Evolutionary conservation across 2,113 vertebrate genomes (phyloP), one percentile per base, ranked within the genome.

Genomic region (Perca schrenkii): DNA sequence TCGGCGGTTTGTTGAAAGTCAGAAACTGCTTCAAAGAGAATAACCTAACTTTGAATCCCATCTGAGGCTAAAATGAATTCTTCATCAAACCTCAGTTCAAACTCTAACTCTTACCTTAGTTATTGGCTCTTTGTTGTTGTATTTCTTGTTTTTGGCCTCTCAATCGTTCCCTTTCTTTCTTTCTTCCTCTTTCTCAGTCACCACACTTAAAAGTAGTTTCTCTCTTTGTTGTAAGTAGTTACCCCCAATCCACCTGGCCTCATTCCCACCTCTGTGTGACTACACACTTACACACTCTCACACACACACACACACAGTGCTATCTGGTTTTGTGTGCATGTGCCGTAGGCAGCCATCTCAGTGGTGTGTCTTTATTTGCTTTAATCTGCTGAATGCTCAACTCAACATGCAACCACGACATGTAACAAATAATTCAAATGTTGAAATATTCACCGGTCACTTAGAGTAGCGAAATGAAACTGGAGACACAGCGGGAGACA

Each of bases 41-140:
- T 74, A 80, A 88, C 89, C 54, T 74, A 75, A 88, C 74, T 58
- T 4, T 53, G 61, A 46, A 79, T 88, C 65, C 34, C 71, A 65
- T 84, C 72, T 71, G 50, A 40, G 61, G 81, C 22, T 43, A 34
- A 68, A 73, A 74, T 47, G 64, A 84, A 78, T 70, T 76, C 54
- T 82, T 78, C 63, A 79, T 67, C 80, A 72, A 80, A 85, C 34
- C 60, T 74, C 21, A 40, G 8, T 61, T 76, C 66, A 74, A 75
- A 64, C 64, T 67, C 64, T 67, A 8, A 17, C 62, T 67, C 46
- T 74, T 8, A 60, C 34, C 34, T 34, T 34, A 34, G 34, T 34
- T 34, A 34, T 43, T 80, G 16, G 4, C 62, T 56, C 34, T 34
- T 17, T 66, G 21, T 46, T 74, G 28, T 28, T 28, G 28, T 28